Evolutionary conservation across 2,797 vertebrate genomes (phyloP).

Genomic region (Dryobates pubescens): DNA sequence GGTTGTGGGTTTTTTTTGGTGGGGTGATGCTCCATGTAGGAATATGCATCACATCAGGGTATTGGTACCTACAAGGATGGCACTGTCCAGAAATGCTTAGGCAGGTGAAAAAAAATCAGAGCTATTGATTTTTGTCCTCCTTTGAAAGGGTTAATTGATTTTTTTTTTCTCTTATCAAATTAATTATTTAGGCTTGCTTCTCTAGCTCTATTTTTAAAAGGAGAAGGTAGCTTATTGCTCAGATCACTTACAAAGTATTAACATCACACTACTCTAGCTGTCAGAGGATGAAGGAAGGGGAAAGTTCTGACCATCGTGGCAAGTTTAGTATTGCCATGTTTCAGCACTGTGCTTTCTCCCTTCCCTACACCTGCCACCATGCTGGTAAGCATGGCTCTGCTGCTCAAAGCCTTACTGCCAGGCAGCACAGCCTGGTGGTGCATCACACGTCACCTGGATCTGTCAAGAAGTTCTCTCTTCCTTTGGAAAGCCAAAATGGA

Average conservation of each 20-base stretch:
- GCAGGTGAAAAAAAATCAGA: not conserved
- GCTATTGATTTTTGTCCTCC: slow-evolving; percentile 6
- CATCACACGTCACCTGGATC: fast-evolving
- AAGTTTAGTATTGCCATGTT: not conserved
- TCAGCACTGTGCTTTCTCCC: fast-evolving
- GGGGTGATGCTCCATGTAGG: not conserved
- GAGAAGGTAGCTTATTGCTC: not conserved
- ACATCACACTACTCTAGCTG: not conserved
- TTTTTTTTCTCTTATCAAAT: not conserved
- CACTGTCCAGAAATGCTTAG: not conserved
- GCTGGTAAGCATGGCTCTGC: not conserved
- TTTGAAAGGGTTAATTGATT: not conserved
- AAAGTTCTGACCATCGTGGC: not conserved
- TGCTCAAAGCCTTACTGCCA: not conserved
- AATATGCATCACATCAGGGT: fast-evolving
- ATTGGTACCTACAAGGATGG: fast-evolving
- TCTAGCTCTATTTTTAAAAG: slow-evolving; percentile 58
- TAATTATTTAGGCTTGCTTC: slow-evolving; percentile 48
- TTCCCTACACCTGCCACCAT: not conserved
- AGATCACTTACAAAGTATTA: slow-evolving; percentile 55
- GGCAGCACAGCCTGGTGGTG: not conserved
- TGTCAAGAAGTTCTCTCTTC: not conserved
- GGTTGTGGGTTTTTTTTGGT: not conserved
- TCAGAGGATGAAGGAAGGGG: slow-evolving; percentile 10
- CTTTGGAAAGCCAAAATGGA: not conserved